phyloP scores from a whole-genome alignment of 2,113 vertebrate genomes.

The Eretmochelys imbricata region DNA sequence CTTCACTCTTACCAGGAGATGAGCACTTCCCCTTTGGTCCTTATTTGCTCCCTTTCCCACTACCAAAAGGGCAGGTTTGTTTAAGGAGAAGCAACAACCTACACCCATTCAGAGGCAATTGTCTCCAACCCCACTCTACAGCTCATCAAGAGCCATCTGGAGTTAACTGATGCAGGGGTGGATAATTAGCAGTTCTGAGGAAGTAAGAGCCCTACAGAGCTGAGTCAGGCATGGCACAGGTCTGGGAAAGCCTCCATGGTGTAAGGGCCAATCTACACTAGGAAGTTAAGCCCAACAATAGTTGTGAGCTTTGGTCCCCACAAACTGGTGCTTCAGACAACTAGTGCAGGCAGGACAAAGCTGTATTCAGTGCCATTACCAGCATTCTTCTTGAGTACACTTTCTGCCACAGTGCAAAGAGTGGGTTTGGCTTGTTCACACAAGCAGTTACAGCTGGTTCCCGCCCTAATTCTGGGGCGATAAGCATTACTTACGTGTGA shows the following conservation, averaged over 20 bases:
- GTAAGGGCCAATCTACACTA: not conserved
- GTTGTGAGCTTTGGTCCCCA: not conserved
- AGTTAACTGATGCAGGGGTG: not conserved
- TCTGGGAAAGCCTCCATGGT: rapidly evolving
- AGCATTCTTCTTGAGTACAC: not conserved
- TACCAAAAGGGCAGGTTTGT: not conserved
- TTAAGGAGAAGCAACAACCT: not conserved
- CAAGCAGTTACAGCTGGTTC: not conserved
- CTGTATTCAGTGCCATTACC: not conserved
- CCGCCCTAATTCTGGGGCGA: not conserved
- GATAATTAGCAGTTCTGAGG: not conserved
- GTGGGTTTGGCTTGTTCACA: not conserved
- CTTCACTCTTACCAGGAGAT: not conserved
- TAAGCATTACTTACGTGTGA: not conserved
- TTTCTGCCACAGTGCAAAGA: not conserved
- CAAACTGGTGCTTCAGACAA: not conserved
- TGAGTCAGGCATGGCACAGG: not conserved
- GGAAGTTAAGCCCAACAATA: not conserved
- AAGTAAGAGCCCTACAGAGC: not conserved
- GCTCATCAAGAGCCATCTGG: not conserved
- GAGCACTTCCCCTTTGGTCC: rapidly evolving
- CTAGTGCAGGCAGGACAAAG: not conserved
- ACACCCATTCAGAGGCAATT: not conserved
- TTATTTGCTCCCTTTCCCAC: not conserved
- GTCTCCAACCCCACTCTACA: not conserved